phyloP scores from a whole-genome alignment of 1,140 invertebrate species.

The Hylaeus anthracinus region DNA sequence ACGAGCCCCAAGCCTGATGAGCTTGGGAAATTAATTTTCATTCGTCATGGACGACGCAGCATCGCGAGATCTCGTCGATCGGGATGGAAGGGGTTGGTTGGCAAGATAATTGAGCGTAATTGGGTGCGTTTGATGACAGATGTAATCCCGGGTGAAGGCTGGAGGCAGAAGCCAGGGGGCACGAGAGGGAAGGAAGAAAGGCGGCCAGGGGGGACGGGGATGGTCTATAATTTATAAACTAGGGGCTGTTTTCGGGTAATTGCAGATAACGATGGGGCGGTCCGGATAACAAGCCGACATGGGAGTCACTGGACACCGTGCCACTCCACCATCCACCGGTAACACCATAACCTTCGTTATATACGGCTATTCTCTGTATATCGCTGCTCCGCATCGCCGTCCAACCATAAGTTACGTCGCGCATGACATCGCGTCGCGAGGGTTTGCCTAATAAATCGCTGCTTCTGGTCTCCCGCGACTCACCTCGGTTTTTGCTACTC shows the following conservation, averaged over 20 bases:
- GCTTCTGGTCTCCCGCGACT: background rate
- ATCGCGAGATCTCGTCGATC: conserved; percentile 9
- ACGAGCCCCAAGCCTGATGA: no score
- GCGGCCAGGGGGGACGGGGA: conserved; percentile 38
- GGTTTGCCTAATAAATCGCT: conserved; percentile 52
- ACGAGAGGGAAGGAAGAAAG: background rate
- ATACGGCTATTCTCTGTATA: conserved; percentile 59
- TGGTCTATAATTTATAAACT: conserved; percentile 81
- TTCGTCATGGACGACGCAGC: conserved; percentile 4
- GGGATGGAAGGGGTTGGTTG: conserved; percentile 33
- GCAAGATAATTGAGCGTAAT: conserved; percentile 72
- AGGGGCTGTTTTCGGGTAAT: conserved; percentile 81
- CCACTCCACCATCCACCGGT: conserved; percentile 65
- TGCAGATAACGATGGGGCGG: conserved; percentile 80
- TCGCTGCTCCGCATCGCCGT: conserved; percentile 57
- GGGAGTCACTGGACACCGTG: conserved; percentile 79
- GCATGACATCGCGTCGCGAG: conserved; percentile 50
- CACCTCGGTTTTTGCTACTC: background rate
- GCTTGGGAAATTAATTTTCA: background rate
- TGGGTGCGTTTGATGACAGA: conserved; percentile 75
- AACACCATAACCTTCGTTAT: conserved; percentile 72
- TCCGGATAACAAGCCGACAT: conserved; percentile 80
- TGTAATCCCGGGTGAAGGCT: conserved; percentile 58
- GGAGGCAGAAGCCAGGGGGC: background rate
- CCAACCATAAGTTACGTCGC: conserved; percentile 63